Conservation (phyloP, 1,140 invertebrate genomes). For the Meteorus sp. region DNA sequence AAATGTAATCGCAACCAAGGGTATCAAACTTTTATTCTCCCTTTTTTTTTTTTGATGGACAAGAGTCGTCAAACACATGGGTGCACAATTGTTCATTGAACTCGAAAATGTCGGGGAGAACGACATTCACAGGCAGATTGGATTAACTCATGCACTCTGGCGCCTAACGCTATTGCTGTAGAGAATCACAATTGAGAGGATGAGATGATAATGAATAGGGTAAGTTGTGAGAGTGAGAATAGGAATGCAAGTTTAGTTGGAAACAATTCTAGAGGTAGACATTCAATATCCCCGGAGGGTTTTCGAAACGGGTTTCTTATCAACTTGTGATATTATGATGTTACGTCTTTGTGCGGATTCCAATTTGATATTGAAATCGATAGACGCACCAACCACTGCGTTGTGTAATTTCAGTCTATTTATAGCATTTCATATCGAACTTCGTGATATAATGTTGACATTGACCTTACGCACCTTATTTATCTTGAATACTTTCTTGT, state of each 20-base stretch:
- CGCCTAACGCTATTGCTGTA: no score
- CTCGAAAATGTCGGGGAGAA: conserved; percentile 10
- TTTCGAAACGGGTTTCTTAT: conserved; percentile 16
- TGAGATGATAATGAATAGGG: background rate
- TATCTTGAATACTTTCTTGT: no score
- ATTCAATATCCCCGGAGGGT: conserved; percentile 19
- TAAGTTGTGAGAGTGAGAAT: background rate
- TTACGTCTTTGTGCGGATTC: background rate
- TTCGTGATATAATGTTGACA: no score
- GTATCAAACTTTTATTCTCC: no score
- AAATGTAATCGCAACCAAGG: no score
- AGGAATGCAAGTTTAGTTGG: conserved; percentile 13
- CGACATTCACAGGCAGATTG: conserved; percentile 8
- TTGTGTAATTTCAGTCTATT: background rate
- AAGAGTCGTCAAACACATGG: background rate
- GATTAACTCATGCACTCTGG: conserved; percentile 20
- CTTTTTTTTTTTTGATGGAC: background rate
- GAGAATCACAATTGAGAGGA: no score
- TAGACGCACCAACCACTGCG: background rate
- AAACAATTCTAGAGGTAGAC: conserved; percentile 8
- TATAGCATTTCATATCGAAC: no score
- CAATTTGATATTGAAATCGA: no score
- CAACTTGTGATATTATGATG: conserved; percentile 13
- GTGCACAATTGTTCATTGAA: conserved; percentile 18
- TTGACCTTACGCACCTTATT: no score